phyloP scores from a whole-genome alignment of 2,113 vertebrate genomes.

The Gulo gulo region DNA sequence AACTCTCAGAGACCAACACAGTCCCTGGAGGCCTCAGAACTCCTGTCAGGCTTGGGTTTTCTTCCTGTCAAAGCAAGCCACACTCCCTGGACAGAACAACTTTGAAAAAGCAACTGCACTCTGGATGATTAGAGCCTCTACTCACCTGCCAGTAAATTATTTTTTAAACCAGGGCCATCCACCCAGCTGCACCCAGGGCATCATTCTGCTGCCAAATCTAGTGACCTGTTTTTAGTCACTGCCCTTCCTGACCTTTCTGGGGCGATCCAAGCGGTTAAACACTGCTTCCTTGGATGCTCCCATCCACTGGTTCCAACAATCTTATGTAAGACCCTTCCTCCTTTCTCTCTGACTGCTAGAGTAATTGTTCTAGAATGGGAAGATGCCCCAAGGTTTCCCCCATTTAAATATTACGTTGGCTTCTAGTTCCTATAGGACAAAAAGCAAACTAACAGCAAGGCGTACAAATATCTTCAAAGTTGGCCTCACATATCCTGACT shows the following conservation, averaged over 20 bases:
- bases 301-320: not conserved
- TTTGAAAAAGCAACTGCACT: not conserved
- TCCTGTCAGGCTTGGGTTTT: not conserved
- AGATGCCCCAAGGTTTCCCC: not conserved
- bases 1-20: fast-evolving
- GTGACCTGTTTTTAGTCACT: not conserved
- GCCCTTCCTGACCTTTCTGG: not conserved
- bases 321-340: not conserved
- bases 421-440: not conserved
- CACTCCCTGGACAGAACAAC: not conserved
- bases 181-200: not conserved
- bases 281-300: not conserved
- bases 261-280: not conserved
- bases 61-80: constrained; percentile 9
- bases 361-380: not conserved
- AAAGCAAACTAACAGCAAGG: not conserved
- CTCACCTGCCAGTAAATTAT: not conserved
- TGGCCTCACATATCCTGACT: not conserved
- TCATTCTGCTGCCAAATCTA: not conserved
- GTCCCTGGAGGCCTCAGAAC: not conserved
- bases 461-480: not conserved
- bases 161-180: not conserved
- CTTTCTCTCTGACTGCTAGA: not conserved
- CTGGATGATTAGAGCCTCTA: not conserved
- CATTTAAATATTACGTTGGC: not conserved